Percentiles rank a stretch among this genome's conserved stretches.
These are phyloP conservation scores for Hedychridium roseum DNA, from an alignment of 2,888 invertebrate species.

Conservation along the genomic window DNA sequence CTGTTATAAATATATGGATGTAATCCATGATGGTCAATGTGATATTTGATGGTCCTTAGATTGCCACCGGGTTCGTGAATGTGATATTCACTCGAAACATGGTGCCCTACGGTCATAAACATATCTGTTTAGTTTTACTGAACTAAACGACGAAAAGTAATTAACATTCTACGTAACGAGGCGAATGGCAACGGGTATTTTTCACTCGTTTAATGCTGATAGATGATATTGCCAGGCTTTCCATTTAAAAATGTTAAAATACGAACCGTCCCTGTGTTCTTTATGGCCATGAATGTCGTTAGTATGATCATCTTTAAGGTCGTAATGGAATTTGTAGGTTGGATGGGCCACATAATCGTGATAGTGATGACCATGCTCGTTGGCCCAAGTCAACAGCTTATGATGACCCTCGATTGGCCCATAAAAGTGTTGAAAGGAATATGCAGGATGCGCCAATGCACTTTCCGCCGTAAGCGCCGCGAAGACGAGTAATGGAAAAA, in stretches of 20 bases:
- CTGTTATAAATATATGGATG: no score
- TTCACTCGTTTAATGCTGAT: no score
- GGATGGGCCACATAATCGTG: constrained; percentile 32
- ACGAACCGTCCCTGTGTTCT: constrained; percentile 30
- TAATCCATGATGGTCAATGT: constrained; percentile 33
- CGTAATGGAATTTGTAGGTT: constrained; percentile 31
- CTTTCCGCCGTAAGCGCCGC: no score
- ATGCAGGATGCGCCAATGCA: constrained; percentile 24
- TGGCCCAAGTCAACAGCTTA: constrained; percentile 28
- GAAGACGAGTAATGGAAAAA: no score
- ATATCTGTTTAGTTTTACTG: no score
- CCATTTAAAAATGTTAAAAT: no score
- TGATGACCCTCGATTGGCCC: constrained; percentile 31
- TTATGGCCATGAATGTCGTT: constrained; percentile 31
- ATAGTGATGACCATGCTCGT: constrained; percentile 35
- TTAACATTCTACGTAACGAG: no score
- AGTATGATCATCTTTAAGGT: constrained; percentile 32
- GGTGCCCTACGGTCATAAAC: constrained; percentile 28
- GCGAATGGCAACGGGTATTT: no score
- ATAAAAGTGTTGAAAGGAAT: constrained; percentile 31
- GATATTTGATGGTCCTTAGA: constrained; percentile 33
- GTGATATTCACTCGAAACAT: constrained; percentile 30
- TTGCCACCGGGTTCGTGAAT: constrained; percentile 35
- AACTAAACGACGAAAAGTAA: no score
- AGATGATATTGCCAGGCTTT: no score